phyloP scores from a whole-genome alignment of 2,113 vertebrate species.

The Brienomyrus longianalis region DNA sequence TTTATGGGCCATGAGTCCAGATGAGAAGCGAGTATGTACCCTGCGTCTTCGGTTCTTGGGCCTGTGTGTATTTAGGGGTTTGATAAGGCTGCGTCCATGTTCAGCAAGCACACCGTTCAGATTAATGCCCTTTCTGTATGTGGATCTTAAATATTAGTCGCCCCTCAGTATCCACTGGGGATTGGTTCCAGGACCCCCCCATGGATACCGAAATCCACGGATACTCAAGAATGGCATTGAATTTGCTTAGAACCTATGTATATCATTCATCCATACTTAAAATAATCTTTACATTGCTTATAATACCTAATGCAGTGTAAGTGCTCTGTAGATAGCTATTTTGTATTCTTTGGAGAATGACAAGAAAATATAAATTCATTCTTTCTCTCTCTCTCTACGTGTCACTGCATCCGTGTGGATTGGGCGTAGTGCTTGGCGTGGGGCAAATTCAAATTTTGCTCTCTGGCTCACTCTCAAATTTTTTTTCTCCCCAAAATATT shows the following conservation, averaged over 20 bases:
- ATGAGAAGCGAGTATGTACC: background rate
- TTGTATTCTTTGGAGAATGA: background rate
- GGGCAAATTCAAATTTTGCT: background rate
- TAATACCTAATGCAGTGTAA: background rate
- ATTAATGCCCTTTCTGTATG: background rate
- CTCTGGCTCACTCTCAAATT: background rate
- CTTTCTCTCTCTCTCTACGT: background rate
- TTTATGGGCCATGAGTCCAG: background rate
- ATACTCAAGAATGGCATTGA: background rate
- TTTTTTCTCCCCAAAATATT: background rate
- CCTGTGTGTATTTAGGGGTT: background rate
- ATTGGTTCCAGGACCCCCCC: background rate
- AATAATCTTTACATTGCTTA: background rate
- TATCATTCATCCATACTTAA: background rate
- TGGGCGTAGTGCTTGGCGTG: background rate
- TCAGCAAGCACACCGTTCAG: background rate
- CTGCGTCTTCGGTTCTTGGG: background rate
- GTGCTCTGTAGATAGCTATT: background rate
- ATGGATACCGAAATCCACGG: background rate
- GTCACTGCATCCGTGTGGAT: background rate
- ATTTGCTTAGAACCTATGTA: background rate
- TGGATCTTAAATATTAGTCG: background rate
- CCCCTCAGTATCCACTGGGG: background rate
- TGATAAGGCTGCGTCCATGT: background rate
- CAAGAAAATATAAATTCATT: background rate